phyloP scores from a whole-genome alignment of 1,140 invertebrate species.

The Panonychus citri region DNA sequence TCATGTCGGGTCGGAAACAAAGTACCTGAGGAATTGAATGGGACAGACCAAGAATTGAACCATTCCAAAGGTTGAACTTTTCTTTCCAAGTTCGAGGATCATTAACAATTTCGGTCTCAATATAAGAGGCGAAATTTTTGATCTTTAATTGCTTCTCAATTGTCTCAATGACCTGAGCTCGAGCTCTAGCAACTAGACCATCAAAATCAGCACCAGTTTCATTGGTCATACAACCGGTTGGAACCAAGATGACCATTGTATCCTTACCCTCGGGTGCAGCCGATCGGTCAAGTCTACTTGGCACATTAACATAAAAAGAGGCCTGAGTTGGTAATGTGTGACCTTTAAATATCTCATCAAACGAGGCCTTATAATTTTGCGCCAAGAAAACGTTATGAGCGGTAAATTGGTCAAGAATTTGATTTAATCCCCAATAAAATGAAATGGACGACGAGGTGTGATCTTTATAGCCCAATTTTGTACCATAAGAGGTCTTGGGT shows the following conservation, averaged over 20 bases:
- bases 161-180: neutral
- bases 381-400: neutral
- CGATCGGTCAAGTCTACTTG: neutral
- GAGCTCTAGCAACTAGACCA: neutral
- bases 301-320: neutral
- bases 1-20: neutral
- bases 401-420: neutral
- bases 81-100: neutral
- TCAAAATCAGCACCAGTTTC: neutral
- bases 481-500: neutral
- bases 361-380: neutral
- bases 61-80: constrained; percentile 2
- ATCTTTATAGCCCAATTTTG: neutral
- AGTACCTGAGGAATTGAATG: neutral
- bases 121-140: neutral
- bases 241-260: neutral
- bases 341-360: neutral
- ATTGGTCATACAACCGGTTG: neutral
- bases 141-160: neutral
- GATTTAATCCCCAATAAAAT: neutral
- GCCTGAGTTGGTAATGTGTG: neutral
- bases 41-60: neutral
- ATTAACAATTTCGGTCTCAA: neutral
- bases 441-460: constrained; percentile 1
- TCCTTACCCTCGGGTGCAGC: neutral